phyloP scores from a whole-genome alignment of 2,113 vertebrate genomes.

The Cranoglanis bouderius region DNA sequence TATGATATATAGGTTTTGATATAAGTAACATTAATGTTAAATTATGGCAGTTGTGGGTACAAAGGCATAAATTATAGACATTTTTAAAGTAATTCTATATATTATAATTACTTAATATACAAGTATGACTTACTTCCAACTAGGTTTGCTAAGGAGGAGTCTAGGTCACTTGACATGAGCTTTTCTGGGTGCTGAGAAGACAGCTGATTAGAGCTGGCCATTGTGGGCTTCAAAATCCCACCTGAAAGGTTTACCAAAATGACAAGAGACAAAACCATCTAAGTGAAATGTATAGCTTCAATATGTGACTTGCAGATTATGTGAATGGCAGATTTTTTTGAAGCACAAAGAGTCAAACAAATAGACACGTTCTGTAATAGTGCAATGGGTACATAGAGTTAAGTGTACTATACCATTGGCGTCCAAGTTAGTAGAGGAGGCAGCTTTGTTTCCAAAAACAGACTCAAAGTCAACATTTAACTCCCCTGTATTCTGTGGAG shows the following conservation, averaged over 20 bases:
- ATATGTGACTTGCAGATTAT: background rate
- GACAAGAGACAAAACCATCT: background rate
- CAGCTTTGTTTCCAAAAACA: slow-evolving; percentile 92
- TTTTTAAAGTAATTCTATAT: background rate
- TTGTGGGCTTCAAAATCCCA: slow-evolving; percentile 93
- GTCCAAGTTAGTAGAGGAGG: slow-evolving; percentile 78
- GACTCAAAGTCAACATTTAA: slow-evolving; percentile 99
- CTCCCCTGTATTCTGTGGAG: slow-evolving; percentile 82
- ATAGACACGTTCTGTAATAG: background rate
- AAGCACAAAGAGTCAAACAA: background rate
- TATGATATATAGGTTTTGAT: background rate
- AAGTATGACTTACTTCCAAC: slow-evolving; percentile 97
- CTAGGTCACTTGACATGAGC: slow-evolving; percentile 94
- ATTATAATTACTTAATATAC: too few species aligned
- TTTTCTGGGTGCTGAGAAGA: slow-evolving; percentile 86
- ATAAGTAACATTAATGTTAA: background rate
- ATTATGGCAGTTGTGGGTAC: background rate
- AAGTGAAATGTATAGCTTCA: background rate
- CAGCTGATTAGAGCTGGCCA: slow-evolving; percentile 84
- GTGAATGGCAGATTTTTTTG: background rate
- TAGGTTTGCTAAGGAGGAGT: slow-evolving; percentile 96
- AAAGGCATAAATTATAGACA: background rate
- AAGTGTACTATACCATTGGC: slow-evolving; percentile 77
- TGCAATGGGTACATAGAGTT: background rate
- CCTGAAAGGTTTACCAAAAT: slow-evolving; percentile 81